Percentiles rank a stretch among this genome's conserved stretches.
Evolutionary conservation across 2,888 invertebrate genomes (phyloP).

Genomic region (Dynastes tityus): DNA sequence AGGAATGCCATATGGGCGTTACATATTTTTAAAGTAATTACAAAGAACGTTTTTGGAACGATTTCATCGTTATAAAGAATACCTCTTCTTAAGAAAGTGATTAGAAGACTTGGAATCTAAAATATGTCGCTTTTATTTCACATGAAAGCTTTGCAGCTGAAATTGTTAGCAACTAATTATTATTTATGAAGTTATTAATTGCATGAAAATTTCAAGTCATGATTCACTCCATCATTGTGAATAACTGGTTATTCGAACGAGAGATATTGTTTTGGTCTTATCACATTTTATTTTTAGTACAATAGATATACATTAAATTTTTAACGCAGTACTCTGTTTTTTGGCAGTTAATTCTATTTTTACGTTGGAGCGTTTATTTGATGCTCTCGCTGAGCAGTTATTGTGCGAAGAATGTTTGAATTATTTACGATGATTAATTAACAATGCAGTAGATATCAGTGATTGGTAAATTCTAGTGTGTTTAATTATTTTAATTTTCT

Average conservation of each 20-base stretch:
- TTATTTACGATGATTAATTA: too few species aligned
- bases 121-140: neutral
- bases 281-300: neutral
- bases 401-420: too few species aligned
- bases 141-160: neutral
- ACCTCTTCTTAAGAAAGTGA: neutral
- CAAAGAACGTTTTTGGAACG: slow-evolving; percentile 1
- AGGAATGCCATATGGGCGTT: slow-evolving; percentile 18
- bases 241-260: neutral
- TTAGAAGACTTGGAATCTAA: neutral
- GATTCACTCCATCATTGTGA: neutral
- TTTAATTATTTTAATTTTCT: too few species aligned
- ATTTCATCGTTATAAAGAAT: neutral
- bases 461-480: too few species aligned
- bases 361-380: too few species aligned
- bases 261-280: slow-evolving; percentile 10
- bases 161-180: neutral
- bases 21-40: slow-evolving; percentile 5
- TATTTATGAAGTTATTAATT: slow-evolving; percentile 1
- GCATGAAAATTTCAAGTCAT: slow-evolving; percentile 3
- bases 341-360: too few species aligned
- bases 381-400: too few species aligned
- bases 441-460: too few species aligned
- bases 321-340: too few species aligned
- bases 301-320: too few species aligned